A percentile compares a stretch with the other conserved stretches of the same genome.
phyloP scores from a whole-genome alignment of 2,797 vertebrate species.

The Sarcophilus harrisii region DNA sequence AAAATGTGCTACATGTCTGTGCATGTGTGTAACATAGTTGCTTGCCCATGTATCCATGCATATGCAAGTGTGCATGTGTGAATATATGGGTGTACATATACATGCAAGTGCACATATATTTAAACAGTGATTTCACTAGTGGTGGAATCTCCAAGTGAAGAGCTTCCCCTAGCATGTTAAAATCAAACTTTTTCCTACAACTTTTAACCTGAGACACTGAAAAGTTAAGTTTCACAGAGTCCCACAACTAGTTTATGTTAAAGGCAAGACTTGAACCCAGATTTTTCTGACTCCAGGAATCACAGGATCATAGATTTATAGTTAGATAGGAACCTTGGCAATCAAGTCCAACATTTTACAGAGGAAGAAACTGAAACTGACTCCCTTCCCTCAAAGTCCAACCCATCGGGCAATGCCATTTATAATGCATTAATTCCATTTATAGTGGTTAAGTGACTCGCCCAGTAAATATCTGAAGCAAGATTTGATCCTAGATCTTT shows the following conservation, averaged over 20 bases:
- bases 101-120: too few species aligned
- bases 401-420: not conserved
- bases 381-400: not conserved
- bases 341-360: not conserved
- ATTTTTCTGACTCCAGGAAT: not conserved
- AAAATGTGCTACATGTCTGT: too few species aligned
- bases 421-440: not conserved
- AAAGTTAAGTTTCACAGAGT: not conserved
- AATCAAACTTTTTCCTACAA: not conserved
- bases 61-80: not conserved
- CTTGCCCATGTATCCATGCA: not conserved
- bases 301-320: not conserved
- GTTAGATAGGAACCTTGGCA: not conserved
- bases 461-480: not conserved
- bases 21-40: too few species aligned
- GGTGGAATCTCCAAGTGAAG: not conserved
- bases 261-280: not conserved
- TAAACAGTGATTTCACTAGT: not conserved
- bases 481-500: not conserved
- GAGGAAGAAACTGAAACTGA: not conserved
- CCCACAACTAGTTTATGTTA: not conserved
- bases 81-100: accelerated
- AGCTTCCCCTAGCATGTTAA: not conserved
- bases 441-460: not conserved
- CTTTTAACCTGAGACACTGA: not conserved